Evolutionary conservation across 1,140 invertebrate species (phyloP).

Genomic region (Ceratoteleas bidentatus): DNA sequence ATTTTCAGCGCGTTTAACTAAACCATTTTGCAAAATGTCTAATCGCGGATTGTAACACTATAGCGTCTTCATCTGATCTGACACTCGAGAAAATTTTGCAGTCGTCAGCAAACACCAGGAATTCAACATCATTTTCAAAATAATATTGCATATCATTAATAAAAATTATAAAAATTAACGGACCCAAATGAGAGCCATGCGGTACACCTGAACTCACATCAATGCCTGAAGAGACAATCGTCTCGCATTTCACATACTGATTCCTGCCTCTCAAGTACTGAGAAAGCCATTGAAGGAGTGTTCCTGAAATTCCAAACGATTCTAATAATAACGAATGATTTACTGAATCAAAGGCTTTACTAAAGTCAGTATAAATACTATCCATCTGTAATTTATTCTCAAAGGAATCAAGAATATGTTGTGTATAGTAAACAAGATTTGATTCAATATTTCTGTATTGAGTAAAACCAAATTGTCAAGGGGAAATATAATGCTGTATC

Average conservation of each 20-base stretch:
- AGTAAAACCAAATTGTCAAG: not conserved
- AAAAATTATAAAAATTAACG: not conserved
- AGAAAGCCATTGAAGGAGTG: not conserved
- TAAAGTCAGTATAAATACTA: no score
- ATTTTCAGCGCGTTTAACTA: not conserved
- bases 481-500: not conserved
- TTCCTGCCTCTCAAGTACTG: not conserved
- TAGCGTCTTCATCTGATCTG: not conserved
- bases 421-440: slow-evolving; percentile 1
- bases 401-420: slow-evolving; percentile 11
- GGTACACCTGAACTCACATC: slow-evolving; percentile 1
- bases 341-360: slow-evolving; percentile 20
- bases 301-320: slow-evolving; percentile 1
- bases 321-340: slow-evolving; percentile 6
- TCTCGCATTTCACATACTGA: slow-evolving; percentile 11
- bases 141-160: slow-evolving; percentile 9
- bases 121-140: not conserved
- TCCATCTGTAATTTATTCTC: not conserved
- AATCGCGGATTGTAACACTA: not conserved
- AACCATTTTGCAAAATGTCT: not conserved
- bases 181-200: slow-evolving; percentile 14
- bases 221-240: slow-evolving; percentile 3
- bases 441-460: not conserved
- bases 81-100: not conserved
- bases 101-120: slow-evolving; percentile 13